Conservation (phyloP, 1,140 invertebrate species). For the Diabrotica virgifera region DNA sequence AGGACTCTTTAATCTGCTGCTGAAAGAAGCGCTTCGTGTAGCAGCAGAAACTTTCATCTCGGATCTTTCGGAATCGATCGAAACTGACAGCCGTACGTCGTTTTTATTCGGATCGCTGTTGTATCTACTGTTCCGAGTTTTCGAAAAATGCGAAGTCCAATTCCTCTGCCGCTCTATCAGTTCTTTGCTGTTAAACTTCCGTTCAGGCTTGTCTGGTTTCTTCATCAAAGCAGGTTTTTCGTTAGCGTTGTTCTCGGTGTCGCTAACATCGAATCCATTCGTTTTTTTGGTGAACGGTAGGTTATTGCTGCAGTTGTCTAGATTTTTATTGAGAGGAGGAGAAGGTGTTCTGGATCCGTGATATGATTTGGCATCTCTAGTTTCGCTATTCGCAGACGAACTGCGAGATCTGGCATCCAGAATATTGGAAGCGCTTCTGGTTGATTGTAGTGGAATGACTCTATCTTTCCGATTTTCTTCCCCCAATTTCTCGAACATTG, state of each 20-base stretch:
- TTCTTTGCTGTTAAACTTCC: slow-evolving; percentile 78
- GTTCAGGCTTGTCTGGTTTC: slow-evolving; percentile 73
- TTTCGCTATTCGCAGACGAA: slow-evolving; percentile 44
- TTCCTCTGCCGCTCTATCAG: slow-evolving; percentile 86
- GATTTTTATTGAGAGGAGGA: slow-evolving; percentile 25
- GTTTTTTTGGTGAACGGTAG: slow-evolving; percentile 34
- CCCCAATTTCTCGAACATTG: slow-evolving; percentile 89
- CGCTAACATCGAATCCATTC: slow-evolving; percentile 39
- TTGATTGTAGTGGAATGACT: slow-evolving; percentile 42
- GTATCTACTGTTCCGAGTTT: slow-evolving; percentile 61
- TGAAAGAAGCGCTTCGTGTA: slow-evolving; percentile 50
- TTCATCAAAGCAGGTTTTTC: slow-evolving; percentile 49
- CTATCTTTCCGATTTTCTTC: slow-evolving; percentile 54
- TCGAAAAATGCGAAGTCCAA: slow-evolving; percentile 87
- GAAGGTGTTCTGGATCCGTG: slow-evolving; percentile 41
- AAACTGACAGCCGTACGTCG: slow-evolving; percentile 41
- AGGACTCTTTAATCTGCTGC: slow-evolving; percentile 48
- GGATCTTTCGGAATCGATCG: slow-evolving; percentile 38
- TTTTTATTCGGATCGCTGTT: slow-evolving; percentile 61
- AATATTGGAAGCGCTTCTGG: slow-evolving; percentile 46
- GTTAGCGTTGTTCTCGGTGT: slow-evolving; percentile 39
- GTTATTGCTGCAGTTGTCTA: slow-evolving; percentile 28
- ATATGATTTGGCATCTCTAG: slow-evolving; percentile 35
- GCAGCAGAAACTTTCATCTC: slow-evolving; percentile 35
- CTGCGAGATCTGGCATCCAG: slow-evolving; percentile 39